phyloP scores from a whole-genome alignment of 2,113 vertebrate species.

The Lampris megalopsis region DNA sequence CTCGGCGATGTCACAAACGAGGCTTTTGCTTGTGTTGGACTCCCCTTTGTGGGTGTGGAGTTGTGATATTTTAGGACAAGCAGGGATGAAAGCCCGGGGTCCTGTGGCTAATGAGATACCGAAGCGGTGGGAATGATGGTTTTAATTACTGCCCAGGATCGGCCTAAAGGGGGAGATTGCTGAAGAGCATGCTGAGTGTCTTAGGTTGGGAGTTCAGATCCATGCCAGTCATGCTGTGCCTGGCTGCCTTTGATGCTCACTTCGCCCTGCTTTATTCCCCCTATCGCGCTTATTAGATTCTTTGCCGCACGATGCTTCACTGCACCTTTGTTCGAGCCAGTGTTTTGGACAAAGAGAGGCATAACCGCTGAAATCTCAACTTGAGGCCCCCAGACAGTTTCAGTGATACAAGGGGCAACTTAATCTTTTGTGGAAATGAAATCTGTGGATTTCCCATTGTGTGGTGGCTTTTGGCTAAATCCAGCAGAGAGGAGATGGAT shows the following conservation, averaged over 20 bases:
- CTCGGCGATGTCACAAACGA: conserved; percentile 50
- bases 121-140: conserved; percentile 93
- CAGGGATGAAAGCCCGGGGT: conserved; percentile 91
- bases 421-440: conserved; percentile 74
- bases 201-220: conserved; percentile 95
- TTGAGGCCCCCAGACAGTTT: conserved; percentile 69
- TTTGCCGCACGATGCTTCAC: conserved; percentile 76
- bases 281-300: conserved; percentile 88
- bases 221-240: conserved; percentile 95
- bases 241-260: conserved; percentile 95
- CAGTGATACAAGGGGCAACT: conserved; percentile 67
- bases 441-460: conserved; percentile 51
- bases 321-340: conserved; percentile 77
- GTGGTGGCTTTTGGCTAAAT: conserved; percentile 22
- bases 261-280: conserved; percentile 84
- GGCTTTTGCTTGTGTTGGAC: conserved; percentile 51
- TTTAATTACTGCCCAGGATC: conserved; percentile 97
- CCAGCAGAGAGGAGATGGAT: conserved; percentile 18
- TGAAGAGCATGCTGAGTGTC: conserved; percentile 91
- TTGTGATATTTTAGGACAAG: conserved; percentile 90
- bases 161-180: conserved; percentile 86
- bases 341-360: conserved; percentile 68
- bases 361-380: conserved; percentile 68
- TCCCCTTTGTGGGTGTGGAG: conserved; percentile 64
- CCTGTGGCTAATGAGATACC: conserved; percentile 96